phyloP scores from a whole-genome alignment of 2,888 invertebrate genomes.

The Pollenia labialis region DNA sequence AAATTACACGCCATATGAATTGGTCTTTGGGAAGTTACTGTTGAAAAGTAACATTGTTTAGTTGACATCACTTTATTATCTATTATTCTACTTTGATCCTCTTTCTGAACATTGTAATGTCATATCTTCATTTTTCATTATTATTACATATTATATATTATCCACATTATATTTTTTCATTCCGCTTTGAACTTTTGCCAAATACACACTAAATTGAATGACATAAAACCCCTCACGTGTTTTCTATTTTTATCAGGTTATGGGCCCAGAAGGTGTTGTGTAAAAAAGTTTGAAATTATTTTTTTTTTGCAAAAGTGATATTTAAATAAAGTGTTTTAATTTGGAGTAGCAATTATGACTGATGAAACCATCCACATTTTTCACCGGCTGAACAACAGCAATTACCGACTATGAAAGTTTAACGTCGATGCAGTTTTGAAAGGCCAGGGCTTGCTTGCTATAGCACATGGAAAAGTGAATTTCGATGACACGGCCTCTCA shows the following conservation, averaged over 20 bases:
- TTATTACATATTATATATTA: too few relatives aligned
- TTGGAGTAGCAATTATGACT: constrained; percentile 17
- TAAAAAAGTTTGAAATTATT: neutral
- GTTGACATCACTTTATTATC: too few relatives aligned
- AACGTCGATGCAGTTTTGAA: constrained; percentile 59
- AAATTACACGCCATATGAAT: too few relatives aligned
- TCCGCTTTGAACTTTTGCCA: too few relatives aligned
- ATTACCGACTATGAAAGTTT: constrained; percentile 53
- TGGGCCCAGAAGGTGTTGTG: neutral
- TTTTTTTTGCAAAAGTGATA: neutral
- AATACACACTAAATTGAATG: too few relatives aligned
- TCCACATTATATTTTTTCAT: too few relatives aligned
- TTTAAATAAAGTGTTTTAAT: constrained; percentile 3
- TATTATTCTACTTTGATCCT: too few relatives aligned
- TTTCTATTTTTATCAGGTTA: neutral
- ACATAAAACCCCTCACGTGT: too few relatives aligned
- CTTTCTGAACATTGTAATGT: too few relatives aligned
- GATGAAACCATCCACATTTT: constrained; percentile 53
- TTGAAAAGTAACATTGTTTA: too few relatives aligned
- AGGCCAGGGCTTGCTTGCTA: constrained; percentile 47
- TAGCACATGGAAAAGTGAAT: constrained; percentile 35
- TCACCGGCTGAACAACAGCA: constrained; percentile 51
- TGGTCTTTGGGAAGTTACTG: too few relatives aligned
- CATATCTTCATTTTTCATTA: too few relatives aligned
- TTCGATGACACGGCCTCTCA: constrained; percentile 38